These are phyloP conservation scores for Lasiurus cinereus DNA, from an alignment of 2,113 vertebrate genomes.

Conservation along the genomic window DNA sequence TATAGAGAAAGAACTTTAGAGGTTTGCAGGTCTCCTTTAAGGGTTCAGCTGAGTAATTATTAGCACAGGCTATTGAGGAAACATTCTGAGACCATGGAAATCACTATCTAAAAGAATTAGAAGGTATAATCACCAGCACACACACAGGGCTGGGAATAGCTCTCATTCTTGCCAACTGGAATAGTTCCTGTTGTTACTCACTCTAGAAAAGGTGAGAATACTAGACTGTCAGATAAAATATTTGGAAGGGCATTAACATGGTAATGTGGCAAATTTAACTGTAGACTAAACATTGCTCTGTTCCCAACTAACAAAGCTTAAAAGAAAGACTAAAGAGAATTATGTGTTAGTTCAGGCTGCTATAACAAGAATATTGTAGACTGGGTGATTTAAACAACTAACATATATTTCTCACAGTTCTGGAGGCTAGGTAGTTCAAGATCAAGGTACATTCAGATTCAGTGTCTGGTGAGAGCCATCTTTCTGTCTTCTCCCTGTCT, in stretches of 20 bases:
- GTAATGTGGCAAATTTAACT: slow-evolving; percentile 15
- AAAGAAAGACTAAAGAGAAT: not conserved
- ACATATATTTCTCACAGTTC: slow-evolving; percentile 10
- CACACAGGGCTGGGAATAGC: not conserved
- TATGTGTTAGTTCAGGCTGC: not conserved
- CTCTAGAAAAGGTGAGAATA: slow-evolving; percentile 29
- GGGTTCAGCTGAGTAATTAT: not conserved
- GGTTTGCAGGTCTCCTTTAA: slow-evolving; percentile 1
- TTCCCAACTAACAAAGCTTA: not conserved
- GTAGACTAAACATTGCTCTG: not conserved
- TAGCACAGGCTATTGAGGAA: not conserved
- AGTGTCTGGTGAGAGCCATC: not conserved
- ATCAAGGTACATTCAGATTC: not conserved
- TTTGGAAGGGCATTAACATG: not conserved
- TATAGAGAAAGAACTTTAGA: slow-evolving; percentile 18
- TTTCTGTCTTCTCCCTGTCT: not conserved
- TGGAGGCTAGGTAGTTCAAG: not conserved
- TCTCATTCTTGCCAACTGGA: not conserved
- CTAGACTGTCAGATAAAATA: not conserved
- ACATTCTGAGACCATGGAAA: not conserved
- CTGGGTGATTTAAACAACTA: not conserved
- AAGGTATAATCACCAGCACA: not conserved
- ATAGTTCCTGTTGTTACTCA: not conserved
- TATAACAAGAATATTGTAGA: not conserved
- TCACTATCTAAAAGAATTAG: slow-evolving; percentile 1